Conservation (phyloP, 37 sponge, comb jelly and placozoan genomes). For the Axinella damicornis region DNA sequence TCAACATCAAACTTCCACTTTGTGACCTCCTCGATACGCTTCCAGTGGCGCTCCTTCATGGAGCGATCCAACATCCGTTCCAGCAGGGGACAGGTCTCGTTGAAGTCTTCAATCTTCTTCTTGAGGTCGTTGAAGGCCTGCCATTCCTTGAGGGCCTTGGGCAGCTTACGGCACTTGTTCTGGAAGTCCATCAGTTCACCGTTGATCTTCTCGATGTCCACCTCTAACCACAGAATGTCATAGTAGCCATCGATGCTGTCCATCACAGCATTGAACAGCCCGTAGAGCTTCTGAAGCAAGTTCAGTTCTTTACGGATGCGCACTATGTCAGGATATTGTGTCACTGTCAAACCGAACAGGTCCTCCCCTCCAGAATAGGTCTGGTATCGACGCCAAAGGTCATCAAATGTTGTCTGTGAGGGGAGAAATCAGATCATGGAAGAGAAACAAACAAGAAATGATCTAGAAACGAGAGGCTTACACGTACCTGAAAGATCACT, state of each 20-base stretch:
- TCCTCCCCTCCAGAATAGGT: conserved; percentile 95
- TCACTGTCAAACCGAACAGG: conserved; percentile 95
- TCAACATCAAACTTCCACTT: conserved; percentile 92
- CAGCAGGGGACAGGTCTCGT: conserved; percentile 94
- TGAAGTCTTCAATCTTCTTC: conserved; percentile 99
- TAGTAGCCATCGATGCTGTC: conserved; percentile 99
- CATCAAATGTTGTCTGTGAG: conserved; percentile 92
- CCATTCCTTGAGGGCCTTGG: conserved; percentile 98
- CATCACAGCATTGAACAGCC: conserved; percentile 96
- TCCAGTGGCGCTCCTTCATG: conserved; percentile 97
- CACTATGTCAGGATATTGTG: conserved; percentile 82
- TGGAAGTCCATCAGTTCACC: conserved; percentile 97
- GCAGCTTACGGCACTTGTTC: conserved; percentile 99
- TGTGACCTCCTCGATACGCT: conserved; percentile 88
- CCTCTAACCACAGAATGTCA: conserved; percentile 96
- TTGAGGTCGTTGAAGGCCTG: conserved; percentile 96
- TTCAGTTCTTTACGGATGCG: conserved; percentile 94
- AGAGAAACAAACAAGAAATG: neutral
- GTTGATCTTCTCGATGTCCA: conserved; percentile 99
- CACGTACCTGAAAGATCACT: conserved; percentile 40
- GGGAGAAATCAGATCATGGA: too few species aligned
- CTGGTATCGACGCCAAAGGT: conserved; percentile 91
- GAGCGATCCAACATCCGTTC: conserved; percentile 97
- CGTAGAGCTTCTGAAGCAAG: conserved; percentile 97
- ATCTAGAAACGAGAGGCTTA: neutral